Percentiles rank a stretch among this genome's conserved stretches.
These are phyloP conservation scores for Abrostola triplasia DNA, from an alignment of 2,888 invertebrate genomes.

Conservation along the genomic window DNA sequence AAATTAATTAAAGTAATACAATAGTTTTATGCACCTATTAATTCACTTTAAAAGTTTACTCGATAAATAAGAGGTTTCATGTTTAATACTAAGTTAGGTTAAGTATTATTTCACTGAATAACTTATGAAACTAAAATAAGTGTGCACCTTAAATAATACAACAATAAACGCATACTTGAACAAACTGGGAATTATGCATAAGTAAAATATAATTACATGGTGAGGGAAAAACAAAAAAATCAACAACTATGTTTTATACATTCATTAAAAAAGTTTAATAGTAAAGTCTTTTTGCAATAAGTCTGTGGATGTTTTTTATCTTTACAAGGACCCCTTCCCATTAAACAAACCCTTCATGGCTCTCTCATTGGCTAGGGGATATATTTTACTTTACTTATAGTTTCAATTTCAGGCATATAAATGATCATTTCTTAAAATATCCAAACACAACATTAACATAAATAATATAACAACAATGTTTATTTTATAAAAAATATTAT, in stretches of 20 bases:
- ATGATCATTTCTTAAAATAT: too few relatives aligned
- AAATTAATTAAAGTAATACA: conserved; percentile 36
- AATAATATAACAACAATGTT: conserved; percentile 43
- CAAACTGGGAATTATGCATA: neutral
- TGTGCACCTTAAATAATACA: conserved; percentile 21
- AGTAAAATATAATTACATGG: neutral
- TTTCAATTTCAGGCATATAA: too few relatives aligned
- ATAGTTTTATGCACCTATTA: conserved; percentile 37
- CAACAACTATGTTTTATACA: neutral
- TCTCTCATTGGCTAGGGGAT: too few relatives aligned
- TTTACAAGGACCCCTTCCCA: too few relatives aligned
- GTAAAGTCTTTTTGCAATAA: too few relatives aligned
- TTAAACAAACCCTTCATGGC: too few relatives aligned
- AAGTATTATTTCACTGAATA: neutral
- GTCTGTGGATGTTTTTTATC: too few relatives aligned
- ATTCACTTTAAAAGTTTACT: conserved; percentile 13
- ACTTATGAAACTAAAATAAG: conserved; percentile 19
- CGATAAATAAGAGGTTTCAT: neutral
- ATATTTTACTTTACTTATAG: too few relatives aligned
- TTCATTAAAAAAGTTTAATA: too few relatives aligned
- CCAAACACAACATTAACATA: conserved; percentile 7
- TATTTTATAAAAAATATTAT: conserved; percentile 40
- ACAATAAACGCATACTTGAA: conserved; percentile 8
- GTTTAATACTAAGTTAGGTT: conserved; percentile 21
- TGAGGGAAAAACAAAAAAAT: neutral